phyloP scores from a whole-genome alignment of 2,888 invertebrate species.

The Rotaria magnacalcarata region DNA sequence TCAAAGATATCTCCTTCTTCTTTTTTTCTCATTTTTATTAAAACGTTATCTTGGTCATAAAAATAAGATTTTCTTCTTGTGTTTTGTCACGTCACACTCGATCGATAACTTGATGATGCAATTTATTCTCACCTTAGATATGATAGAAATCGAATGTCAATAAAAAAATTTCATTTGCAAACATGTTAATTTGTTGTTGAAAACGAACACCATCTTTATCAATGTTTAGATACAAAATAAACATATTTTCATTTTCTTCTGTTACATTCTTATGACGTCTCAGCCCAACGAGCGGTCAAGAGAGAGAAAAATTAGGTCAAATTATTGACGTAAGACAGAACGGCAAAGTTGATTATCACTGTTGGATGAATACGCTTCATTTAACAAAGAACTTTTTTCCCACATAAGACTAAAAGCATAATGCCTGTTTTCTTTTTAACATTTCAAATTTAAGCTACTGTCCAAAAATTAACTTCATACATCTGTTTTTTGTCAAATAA shows the following conservation, averaged over 20 bases:
- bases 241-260: conserved; percentile 5
- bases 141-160: not conserved
- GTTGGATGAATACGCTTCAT: not conserved
- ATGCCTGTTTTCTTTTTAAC: too few species aligned
- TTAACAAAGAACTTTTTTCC: not conserved
- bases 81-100: too few species aligned
- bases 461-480: not conserved
- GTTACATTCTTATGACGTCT: not conserved
- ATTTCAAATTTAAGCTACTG: not conserved
- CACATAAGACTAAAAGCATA: not conserved
- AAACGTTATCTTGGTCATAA: not conserved
- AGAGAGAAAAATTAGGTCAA: not conserved
- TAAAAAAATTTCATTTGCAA: not conserved
- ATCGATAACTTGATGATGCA: not conserved
- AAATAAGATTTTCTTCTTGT: too few species aligned
- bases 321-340: not conserved
- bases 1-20: too few species aligned
- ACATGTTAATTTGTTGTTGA: not conserved
- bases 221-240: not conserved
- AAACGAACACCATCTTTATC: conserved; percentile 18
- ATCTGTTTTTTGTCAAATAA: not conserved
- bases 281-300: not conserved
- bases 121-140: not conserved
- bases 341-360: conserved; percentile 8
- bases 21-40: not conserved